phyloP scores from a whole-genome alignment of 2,113 vertebrate species.

The Bothrops jararaca region DNA sequence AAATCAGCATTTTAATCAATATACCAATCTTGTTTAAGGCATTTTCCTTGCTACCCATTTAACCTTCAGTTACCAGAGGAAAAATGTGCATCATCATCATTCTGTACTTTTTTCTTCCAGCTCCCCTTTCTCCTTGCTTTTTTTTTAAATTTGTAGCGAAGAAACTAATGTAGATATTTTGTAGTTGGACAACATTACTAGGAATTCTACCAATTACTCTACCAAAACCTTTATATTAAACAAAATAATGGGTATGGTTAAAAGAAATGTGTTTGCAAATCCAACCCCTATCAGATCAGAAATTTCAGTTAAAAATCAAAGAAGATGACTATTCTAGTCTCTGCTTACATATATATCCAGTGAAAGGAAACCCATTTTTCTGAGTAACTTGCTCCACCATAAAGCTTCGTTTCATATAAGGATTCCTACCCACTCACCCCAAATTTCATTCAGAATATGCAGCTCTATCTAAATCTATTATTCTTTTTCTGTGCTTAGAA shows the following conservation, averaged over 20 bases:
- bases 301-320: neutral
- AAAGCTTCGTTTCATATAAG: neutral
- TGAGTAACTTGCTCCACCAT: neutral
- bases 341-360: neutral
- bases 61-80: conserved; percentile 78
- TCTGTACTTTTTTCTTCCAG: conserved; percentile 32
- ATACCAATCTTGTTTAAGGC: conserved; percentile 94
- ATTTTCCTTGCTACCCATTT: conserved; percentile 78
- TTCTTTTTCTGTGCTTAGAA: neutral
- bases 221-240: neutral
- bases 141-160: conserved; percentile 40
- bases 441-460: neutral
- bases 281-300: neutral
- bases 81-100: conserved; percentile 48
- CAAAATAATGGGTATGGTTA: neutral
- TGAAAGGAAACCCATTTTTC: neutral
- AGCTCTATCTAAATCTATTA: neutral
- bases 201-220: neutral
- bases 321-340: neutral
- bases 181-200: neutral
- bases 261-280: neutral
- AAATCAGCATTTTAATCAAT: conserved; percentile 99
- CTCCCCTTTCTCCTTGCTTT: conserved; percentile 25
- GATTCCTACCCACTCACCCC: neutral
- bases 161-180: neutral